Evolutionary conservation across 1,140 invertebrate genomes (phyloP).

Genomic region (Pseudomyrmex cubaensis): DNA sequence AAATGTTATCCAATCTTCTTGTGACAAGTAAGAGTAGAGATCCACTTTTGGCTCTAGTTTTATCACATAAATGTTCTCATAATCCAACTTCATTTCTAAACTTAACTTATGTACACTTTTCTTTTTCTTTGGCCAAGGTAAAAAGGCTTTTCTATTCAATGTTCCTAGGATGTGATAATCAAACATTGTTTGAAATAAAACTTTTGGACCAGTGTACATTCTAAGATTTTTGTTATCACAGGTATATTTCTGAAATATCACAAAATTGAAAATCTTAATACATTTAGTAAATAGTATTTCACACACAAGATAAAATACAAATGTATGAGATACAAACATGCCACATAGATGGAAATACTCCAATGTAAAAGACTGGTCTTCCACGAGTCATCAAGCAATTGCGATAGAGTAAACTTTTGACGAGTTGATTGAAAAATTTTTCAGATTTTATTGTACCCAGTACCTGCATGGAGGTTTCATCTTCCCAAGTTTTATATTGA

Average conservation of each 20-base stretch:
- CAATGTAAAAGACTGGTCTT: slow-evolving; percentile 70
- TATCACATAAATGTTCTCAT: slow-evolving; percentile 68
- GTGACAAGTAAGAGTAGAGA: slow-evolving; percentile 55
- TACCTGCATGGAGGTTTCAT: slow-evolving; percentile 68
- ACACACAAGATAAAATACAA: background rate
- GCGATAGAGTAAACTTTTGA: slow-evolving; percentile 61
- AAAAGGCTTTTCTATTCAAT: slow-evolving; percentile 73
- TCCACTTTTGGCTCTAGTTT: slow-evolving; percentile 77
- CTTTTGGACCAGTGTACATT: slow-evolving; percentile 39
- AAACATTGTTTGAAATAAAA: slow-evolving; percentile 77
- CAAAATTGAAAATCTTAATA: slow-evolving; percentile 1
- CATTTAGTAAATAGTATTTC: background rate
- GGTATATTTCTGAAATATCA: slow-evolving; percentile 65
- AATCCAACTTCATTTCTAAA: background rate
- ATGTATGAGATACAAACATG: slow-evolving; percentile 65
- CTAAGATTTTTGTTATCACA: fast-evolving
- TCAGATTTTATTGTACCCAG: slow-evolving; percentile 47
- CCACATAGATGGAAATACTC: slow-evolving; percentile 66
- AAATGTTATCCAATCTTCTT: slow-evolving; percentile 75
- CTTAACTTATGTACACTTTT: background rate
- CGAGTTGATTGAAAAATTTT: slow-evolving; percentile 61
- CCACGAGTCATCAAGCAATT: slow-evolving; percentile 63
- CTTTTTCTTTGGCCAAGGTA: slow-evolving; percentile 63
- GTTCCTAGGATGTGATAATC: slow-evolving; percentile 71
- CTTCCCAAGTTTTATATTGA: slow-evolving; percentile 61